Percentiles rank a stretch among this genome's conserved stretches.
phyloP scores from a whole-genome alignment of 2,797 vertebrate species.

The Sternotherus odoratus region DNA sequence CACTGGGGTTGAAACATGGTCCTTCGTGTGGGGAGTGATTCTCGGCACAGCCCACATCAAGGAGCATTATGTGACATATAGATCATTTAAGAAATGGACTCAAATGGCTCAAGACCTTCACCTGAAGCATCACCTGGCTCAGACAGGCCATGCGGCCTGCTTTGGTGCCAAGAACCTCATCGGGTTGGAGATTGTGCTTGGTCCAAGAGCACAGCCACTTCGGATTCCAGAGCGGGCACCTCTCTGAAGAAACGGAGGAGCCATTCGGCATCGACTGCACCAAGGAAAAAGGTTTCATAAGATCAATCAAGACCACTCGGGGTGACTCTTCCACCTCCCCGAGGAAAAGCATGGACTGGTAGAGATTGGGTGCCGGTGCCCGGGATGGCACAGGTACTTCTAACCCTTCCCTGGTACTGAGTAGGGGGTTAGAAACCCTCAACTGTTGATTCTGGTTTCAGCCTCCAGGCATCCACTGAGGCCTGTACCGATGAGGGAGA shows the following conservation, averaged over 20 bases:
- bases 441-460: neutral
- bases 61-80: neutral
- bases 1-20: neutral
- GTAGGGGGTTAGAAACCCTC: neutral
- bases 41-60: neutral
- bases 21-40: neutral
- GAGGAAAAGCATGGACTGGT: too few species aligned
- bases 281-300: too few species aligned
- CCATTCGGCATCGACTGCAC: too few species aligned
- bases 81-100: neutral
- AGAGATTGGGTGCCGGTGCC: neutral
- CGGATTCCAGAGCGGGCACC: neutral
- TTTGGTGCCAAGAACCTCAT: neutral
- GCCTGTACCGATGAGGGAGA: neutral
- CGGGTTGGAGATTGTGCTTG: neutral
- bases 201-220: neutral
- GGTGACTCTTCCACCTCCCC: too few species aligned
- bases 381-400: neutral
- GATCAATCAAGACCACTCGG: too few species aligned
- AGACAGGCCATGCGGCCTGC: neutral
- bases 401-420: neutral
- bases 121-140: neutral
- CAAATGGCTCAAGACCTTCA: neutral
- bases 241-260: neutral
- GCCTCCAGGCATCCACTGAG: neutral